Evolutionary conservation across 2,113 vertebrate species (phyloP).

Genomic region (Ailuropoda melanoleuca): DNA sequence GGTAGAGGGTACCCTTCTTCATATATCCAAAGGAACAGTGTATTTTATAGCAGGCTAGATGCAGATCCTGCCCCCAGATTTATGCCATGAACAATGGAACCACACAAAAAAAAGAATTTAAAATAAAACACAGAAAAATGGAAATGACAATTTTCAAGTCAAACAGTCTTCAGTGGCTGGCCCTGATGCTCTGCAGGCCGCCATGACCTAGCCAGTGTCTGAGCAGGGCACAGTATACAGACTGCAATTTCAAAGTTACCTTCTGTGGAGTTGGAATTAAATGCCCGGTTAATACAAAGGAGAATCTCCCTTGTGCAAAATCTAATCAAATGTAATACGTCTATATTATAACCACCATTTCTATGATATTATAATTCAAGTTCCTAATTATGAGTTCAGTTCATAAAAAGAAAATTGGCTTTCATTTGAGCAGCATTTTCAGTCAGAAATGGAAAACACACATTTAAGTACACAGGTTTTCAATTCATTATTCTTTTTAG

Average conservation of each 20-base stretch:
- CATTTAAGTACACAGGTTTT: conserved; percentile 58
- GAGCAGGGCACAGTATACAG: neutral
- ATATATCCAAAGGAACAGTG: conserved; percentile 71
- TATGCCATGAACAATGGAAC: conserved; percentile 67
- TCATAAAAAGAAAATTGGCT: conserved; percentile 71
- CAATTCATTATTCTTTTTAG: conserved; percentile 55
- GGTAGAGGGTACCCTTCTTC: conserved; percentile 66
- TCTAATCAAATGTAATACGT: conserved; percentile 72
- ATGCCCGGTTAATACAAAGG: conserved; percentile 56
- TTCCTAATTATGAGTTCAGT: conserved; percentile 67
- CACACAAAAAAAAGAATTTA: conserved; percentile 68
- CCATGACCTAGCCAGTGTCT: neutral
- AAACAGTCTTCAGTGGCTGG: neutral
- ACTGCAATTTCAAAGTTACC: conserved; percentile 34
- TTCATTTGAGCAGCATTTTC: conserved; percentile 60
- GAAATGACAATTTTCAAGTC: conserved; percentile 65
- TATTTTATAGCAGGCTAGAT: conserved; percentile 83
- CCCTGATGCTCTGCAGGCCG: neutral
- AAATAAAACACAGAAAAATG: conserved; percentile 72
- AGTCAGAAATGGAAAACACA: conserved; percentile 67
- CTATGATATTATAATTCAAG: conserved; percentile 54
- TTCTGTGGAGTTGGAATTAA: conserved; percentile 64
- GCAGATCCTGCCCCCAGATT: conserved; percentile 82
- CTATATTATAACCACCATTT: conserved; percentile 58
- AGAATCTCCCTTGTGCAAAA: conserved; percentile 62